Evolutionary conservation across 2,113 vertebrate species (phyloP), one percentile per base, ranked within the genome.

Genomic region (Leiothrix lutea): DNA sequence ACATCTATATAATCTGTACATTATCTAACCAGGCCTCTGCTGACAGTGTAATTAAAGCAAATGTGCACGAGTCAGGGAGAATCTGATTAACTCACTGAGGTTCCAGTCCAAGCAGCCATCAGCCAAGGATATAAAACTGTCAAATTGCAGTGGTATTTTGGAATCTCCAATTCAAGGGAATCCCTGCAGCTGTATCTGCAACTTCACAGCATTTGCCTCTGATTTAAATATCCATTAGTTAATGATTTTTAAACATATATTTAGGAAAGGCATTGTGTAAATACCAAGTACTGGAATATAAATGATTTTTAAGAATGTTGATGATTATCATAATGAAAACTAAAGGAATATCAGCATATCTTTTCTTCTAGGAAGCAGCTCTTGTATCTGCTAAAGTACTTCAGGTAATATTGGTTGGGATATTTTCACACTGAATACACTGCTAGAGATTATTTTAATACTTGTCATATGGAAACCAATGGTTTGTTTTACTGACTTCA

Each of bases 11-110:
- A 57, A 84, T 47, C 45, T 88, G 62, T 45, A 36, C 73, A 84
- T 95, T 66, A 64, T 16, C 64, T 53, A 53, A 44, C 17, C 50
- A 67, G 77, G 51, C 35, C 20, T 77, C 6, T 29, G 22, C 35
- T 87, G 74, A 33, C 65, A 86, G 73, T 10, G 57, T 42, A 67
- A 94, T 87, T 94, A 94, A 85, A 93, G 83, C 28, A 92, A 94
- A 83, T 71, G 33, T 47, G 65, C 47, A 74, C 17, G 15, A 80
- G 35, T 17, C 35, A 88, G 65, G 38, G 72, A 80, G 80, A 90
- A 77, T 61, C 79, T 80, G 86, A 95, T 84, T 64, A 88, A 92
- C 65, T 94, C 88, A 58, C 92, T 25, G 12, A 84, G 26, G 70
- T 69, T 90, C 84, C 75, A 82, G 72, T 36, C 69, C 74, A 44